Base-by-base conservation (phyloP, 1,140 invertebrate species). In the Dolichoris vasculosae region DNA sequence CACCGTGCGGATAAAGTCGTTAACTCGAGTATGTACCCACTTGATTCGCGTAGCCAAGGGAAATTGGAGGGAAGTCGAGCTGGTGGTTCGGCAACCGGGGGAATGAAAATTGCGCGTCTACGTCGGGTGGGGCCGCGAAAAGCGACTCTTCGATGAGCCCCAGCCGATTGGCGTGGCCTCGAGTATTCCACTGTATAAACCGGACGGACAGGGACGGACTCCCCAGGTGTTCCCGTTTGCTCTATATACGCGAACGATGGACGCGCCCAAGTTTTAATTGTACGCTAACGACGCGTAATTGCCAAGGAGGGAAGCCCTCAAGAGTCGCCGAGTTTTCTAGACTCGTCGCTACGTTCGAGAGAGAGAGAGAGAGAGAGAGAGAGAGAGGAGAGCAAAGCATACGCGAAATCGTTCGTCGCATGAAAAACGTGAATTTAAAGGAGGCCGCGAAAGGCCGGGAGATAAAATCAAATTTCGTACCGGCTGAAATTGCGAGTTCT, bases 21-120 rank as follows among this genome's bases (percentile, higher is more conserved):
- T 91, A 91, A 91, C 89, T 91, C 88, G 88, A 91, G 90, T 89
- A 89, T 89, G 90, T 91, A 90, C 89, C 86, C 87, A 88, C 89
- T 89, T 85, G 89, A 90, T 90, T 88, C 87, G 78, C 38, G 88
- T 43, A 67, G 32, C 71, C 71, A 32, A 67, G 73, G 88, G 88
- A 90, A 90, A 90, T 90, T 90, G 88, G 46, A 75, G 82, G 40
- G 55, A 76, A 48, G 67, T 48, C 69, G 40, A 3, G 20, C 26
- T 13, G 30, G 15, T n/a, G 76, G 1, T 51, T 59, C 0, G 2
- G 13, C 13, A 71, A 20, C 23, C 48, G 83, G 89, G 77, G 87
- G 82, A 88, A 89, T 87, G 88, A 89, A 89, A 90, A 90, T 90
- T 89, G 84, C 86, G 86, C 77, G 84, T 88, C 87, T 89, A 90